phyloP scores from a whole-genome alignment of 2,113 vertebrate genomes.

The Trichechus manatus region DNA sequence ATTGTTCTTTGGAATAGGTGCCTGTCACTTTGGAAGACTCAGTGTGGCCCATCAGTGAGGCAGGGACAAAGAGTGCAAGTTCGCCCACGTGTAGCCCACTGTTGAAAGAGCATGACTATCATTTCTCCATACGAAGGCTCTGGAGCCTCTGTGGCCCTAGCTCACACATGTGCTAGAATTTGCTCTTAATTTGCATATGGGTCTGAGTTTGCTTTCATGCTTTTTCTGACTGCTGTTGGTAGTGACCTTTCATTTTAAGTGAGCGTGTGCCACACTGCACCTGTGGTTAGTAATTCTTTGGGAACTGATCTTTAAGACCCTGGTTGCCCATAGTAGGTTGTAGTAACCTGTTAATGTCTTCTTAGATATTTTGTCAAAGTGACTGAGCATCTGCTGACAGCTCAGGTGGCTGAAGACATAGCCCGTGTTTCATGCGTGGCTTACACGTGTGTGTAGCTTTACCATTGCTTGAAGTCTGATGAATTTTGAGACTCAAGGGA shows the following conservation, averaged over 20 bases:
- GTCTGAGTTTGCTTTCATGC: background rate
- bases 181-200: background rate
- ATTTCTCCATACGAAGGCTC: background rate
- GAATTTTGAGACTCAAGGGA: background rate
- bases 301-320: background rate
- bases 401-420: constrained; percentile 37
- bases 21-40: background rate
- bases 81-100: background rate
- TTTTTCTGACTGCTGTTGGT: background rate
- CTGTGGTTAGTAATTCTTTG: fast-evolving
- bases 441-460: background rate
- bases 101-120: background rate
- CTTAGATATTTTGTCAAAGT: constrained; percentile 16
- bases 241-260: background rate
- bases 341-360: background rate
- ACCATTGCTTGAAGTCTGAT: constrained; percentile 38
- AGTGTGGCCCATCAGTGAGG: background rate
- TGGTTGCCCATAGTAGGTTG: background rate
- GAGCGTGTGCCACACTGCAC: background rate
- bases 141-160: background rate
- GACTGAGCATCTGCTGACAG: background rate
- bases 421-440: constrained; percentile 34
- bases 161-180: background rate
- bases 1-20: background rate
- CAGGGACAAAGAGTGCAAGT: background rate